Evolutionary conservation across 2,797 vertebrate genomes (phyloP).

Genomic region (Enteromius viviparus): DNA sequence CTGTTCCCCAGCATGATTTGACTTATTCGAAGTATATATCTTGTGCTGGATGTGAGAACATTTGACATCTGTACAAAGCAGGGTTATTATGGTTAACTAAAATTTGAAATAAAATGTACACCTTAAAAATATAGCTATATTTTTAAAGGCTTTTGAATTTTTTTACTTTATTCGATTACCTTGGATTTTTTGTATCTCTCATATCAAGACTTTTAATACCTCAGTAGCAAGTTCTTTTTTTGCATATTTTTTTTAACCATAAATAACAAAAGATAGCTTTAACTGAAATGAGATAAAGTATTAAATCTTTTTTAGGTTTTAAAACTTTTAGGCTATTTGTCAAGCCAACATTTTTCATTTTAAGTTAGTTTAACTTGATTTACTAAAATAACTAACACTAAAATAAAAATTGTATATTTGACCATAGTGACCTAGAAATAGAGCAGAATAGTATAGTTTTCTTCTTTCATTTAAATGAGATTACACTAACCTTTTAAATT

Average conservation of each 20-base stretch:
- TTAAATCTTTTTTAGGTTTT: not conserved
- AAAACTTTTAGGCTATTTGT: no score
- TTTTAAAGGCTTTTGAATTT: no score
- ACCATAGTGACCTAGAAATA: not conserved
- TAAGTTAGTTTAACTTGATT: not conserved
- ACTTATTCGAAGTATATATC: not conserved
- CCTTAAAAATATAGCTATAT: not conserved
- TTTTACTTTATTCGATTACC: no score
- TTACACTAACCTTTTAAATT: not conserved
- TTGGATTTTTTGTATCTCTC: no score
- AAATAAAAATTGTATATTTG: not conserved
- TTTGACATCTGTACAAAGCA: not conserved
- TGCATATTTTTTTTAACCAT: not conserved
- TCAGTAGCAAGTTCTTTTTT: no score
- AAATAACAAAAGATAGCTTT: not conserved
- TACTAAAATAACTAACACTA: not conserved
- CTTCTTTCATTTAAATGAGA: not conserved
- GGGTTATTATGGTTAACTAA: not conserved
- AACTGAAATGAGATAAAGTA: not conserved
- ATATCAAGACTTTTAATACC: no score
- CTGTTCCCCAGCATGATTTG: not conserved
- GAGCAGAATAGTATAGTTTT: not conserved
- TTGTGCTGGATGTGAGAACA: conserved; percentile 3
- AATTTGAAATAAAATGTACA: not conserved
- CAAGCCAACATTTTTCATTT: not conserved